phyloP scores from a whole-genome alignment of 2,113 vertebrate genomes.

The Lophochroa leadbeateri region DNA sequence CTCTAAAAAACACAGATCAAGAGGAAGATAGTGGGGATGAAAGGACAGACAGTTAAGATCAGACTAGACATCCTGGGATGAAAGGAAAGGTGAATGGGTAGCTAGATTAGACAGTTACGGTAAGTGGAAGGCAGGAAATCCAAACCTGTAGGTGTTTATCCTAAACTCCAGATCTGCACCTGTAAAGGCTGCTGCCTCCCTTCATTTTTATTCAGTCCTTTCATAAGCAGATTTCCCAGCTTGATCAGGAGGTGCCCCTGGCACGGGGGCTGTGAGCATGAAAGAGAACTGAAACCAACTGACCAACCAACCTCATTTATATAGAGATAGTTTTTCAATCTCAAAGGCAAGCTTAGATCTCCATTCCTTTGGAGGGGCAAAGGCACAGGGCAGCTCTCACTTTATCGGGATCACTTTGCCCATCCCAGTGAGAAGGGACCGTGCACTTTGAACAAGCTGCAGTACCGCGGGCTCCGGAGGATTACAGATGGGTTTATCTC shows the following conservation, averaged over 20 bases:
- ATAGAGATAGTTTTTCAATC: neutral
- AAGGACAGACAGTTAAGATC: constrained; percentile 67
- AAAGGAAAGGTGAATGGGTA: constrained; percentile 59
- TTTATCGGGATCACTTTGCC: neutral
- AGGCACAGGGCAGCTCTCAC: neutral
- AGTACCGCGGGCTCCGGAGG: accelerated
- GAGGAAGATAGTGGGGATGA: constrained; percentile 58
- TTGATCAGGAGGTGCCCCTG: neutral
- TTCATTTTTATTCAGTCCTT: constrained; percentile 8
- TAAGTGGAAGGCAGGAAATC: constrained; percentile 67
- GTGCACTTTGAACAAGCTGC: neutral
- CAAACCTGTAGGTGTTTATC: constrained; percentile 60
- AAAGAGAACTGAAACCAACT: neutral
- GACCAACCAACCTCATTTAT: neutral
- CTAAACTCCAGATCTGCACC: constrained; percentile 30
- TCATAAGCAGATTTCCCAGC: constrained; percentile 12
- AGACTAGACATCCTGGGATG: constrained; percentile 65
- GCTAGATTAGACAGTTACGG: constrained; percentile 24
- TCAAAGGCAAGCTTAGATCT: neutral
- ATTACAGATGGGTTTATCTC: neutral
- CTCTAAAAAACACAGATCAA: constrained; percentile 55
- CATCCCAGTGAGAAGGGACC: neutral
- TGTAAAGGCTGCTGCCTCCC: constrained; percentile 20
- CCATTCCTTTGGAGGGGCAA: neutral
- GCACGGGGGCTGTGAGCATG: neutral